These are phyloP conservation scores for Drosophila quadrilineata DNA, from an alignment of 1,140 invertebrate species.

Conservation along the genomic window DNA sequence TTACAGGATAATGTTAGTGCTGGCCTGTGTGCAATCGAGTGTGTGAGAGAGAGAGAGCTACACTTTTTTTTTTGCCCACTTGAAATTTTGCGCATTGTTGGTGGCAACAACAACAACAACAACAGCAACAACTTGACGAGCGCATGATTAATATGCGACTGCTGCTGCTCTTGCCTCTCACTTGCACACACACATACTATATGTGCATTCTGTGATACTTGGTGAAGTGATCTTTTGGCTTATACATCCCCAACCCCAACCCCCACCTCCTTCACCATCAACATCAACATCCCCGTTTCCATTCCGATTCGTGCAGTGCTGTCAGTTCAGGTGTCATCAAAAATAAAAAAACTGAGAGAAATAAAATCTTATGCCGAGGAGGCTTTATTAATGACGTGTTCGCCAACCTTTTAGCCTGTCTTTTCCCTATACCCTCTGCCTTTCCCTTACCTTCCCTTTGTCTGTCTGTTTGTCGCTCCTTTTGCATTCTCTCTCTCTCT, in stretches of 20 bases:
- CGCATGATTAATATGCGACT: slow-evolving; percentile 75
- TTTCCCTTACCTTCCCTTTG: slow-evolving; percentile 37
- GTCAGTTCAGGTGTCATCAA: slow-evolving; percentile 78
- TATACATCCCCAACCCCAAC: too few species aligned
- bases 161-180: slow-evolving; percentile 28
- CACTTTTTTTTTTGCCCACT: slow-evolving; percentile 45
- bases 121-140: slow-evolving; percentile 50
- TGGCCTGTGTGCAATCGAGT: slow-evolving; percentile 31
- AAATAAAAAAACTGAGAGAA: too few species aligned
- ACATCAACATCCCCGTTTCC: too few species aligned
- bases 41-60: slow-evolving; percentile 22
- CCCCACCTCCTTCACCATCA: too few species aligned
- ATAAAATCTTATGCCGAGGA: slow-evolving; percentile 68
- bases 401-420: slow-evolving; percentile 40
- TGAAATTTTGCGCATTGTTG: slow-evolving; percentile 53
- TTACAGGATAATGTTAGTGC: slow-evolving; percentile 69
- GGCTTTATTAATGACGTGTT: slow-evolving; percentile 78
- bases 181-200: slow-evolving; percentile 37
- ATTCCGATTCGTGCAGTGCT: slow-evolving; percentile 59
- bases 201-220: too few species aligned
- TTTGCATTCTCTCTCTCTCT: slow-evolving; percentile 26
- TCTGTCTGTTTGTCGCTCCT: slow-evolving; percentile 1
- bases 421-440: slow-evolving; percentile 11
- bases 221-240: slow-evolving; percentile 63
- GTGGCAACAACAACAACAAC: slow-evolving; percentile 35